A percentile compares a stretch with the other conserved stretches of the same genome.
phyloP scores from a whole-genome alignment of 2,113 vertebrate genomes.

The Fregata magnificens region DNA sequence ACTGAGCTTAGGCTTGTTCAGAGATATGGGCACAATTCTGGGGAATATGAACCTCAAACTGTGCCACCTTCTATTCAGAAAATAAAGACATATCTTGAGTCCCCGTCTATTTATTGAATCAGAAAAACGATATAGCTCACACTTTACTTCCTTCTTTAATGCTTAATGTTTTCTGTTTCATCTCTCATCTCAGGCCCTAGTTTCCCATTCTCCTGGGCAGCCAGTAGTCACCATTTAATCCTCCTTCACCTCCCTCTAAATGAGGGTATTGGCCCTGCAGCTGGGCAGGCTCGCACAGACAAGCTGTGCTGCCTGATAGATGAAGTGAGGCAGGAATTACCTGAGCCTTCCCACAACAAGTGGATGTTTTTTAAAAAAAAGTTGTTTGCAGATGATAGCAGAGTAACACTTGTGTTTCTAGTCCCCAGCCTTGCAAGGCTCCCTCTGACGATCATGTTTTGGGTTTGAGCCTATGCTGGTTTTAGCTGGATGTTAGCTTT shows the following conservation, averaged over 20 bases:
- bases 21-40: rapidly evolving
- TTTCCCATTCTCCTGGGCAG: neutral
- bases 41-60: neutral
- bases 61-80: neutral
- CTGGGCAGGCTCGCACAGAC: neutral
- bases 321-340: neutral
- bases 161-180: neutral
- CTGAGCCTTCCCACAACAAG: neutral
- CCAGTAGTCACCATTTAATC: neutral
- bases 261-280: neutral
- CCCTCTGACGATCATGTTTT: neutral
- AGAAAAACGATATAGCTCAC: neutral
- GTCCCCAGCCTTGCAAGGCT: neutral
- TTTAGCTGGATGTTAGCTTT: neutral
- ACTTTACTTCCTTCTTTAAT: neutral
- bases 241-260: neutral
- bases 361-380: neutral
- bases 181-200: neutral
- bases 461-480: neutral
- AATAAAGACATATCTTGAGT: neutral
- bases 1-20: neutral
- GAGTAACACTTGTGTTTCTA: rapidly evolving
- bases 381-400: neutral
- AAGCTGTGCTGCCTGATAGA: neutral
- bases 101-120: neutral